phyloP scores from a whole-genome alignment of 2,113 vertebrate species.

The Bufo gargarizans region DNA sequence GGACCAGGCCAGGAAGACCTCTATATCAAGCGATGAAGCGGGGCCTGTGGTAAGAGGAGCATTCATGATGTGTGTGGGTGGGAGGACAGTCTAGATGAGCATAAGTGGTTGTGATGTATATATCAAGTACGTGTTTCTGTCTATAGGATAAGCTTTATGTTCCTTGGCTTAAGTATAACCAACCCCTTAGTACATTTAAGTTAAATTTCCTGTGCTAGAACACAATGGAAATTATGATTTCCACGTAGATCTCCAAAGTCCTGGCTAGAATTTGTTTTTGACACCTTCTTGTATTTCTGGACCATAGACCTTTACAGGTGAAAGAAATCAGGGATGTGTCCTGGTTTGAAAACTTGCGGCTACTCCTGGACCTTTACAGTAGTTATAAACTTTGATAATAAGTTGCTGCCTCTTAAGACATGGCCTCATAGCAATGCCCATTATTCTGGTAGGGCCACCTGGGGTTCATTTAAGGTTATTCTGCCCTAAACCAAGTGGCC shows the following conservation, averaged over 20 bases:
- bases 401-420: neutral
- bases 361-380: neutral
- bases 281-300: no score
- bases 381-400: neutral
- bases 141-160: neutral
- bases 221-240: no score
- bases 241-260: no score
- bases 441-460: neutral
- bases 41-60: slow-evolving; percentile 34
- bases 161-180: neutral
- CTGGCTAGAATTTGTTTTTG: no score
- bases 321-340: neutral
- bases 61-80: neutral
- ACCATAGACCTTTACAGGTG: no score
- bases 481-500: neutral
- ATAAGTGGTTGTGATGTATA: neutral
- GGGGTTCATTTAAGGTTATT: neutral
- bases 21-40: neutral
- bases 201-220: neutral
- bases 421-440: neutral
- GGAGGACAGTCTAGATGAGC: neutral
- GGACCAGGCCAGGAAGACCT: slow-evolving; percentile 7
- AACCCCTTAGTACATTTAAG: neutral
- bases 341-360: neutral
- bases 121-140: neutral